Conservation (phyloP, 1,140 invertebrate genomes). For the Drosophila setifemur region DNA sequence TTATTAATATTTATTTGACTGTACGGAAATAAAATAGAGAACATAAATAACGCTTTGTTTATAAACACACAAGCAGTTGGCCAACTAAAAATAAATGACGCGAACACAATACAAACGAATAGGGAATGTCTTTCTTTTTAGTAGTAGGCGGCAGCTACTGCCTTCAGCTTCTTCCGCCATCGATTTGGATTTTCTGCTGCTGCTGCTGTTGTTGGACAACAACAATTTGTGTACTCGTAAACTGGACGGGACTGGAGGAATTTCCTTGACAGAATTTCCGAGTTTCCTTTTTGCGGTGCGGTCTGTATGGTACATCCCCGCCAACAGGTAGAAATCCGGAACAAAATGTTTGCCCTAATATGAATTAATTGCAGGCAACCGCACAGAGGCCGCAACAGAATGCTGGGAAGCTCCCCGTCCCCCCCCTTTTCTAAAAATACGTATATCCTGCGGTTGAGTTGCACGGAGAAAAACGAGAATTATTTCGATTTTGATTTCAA, state of each 20-base stretch:
- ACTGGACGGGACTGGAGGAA: slow-evolving; percentile 9
- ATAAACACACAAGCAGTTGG: slow-evolving; percentile 59
- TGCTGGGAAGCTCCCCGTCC: neutral
- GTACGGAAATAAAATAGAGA: slow-evolving; percentile 54
- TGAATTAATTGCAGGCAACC: slow-evolving; percentile 44
- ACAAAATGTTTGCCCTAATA: slow-evolving; percentile 31
- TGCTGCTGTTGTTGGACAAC: too few relatives aligned
- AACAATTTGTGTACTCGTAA: slow-evolving; percentile 21
- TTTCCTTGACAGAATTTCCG: slow-evolving; percentile 11
- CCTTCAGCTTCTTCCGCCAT: slow-evolving; percentile 9
- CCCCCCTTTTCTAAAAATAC: neutral
- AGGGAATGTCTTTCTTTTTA: slow-evolving; percentile 27
- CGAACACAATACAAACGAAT: slow-evolving; percentile 3
- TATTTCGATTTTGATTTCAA: neutral
- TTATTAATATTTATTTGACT: slow-evolving; percentile 68
- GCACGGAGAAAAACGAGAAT: slow-evolving; percentile 8
- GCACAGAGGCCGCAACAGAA: slow-evolving; percentile 33
- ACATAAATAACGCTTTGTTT: slow-evolving; percentile 67
- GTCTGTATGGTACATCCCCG: slow-evolving; percentile 10
- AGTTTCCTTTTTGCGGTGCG: slow-evolving; percentile 14
- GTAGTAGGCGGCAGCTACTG: too few relatives aligned
- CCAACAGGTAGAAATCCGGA: slow-evolving; percentile 43
- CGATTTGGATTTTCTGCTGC: slow-evolving; percentile 12
- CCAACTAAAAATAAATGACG: slow-evolving; percentile 56
- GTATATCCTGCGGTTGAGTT: neutral